Evolutionary conservation across 2,113 vertebrate genomes (phyloP).

Genomic region (Oncorhynchus mykiss): DNA sequence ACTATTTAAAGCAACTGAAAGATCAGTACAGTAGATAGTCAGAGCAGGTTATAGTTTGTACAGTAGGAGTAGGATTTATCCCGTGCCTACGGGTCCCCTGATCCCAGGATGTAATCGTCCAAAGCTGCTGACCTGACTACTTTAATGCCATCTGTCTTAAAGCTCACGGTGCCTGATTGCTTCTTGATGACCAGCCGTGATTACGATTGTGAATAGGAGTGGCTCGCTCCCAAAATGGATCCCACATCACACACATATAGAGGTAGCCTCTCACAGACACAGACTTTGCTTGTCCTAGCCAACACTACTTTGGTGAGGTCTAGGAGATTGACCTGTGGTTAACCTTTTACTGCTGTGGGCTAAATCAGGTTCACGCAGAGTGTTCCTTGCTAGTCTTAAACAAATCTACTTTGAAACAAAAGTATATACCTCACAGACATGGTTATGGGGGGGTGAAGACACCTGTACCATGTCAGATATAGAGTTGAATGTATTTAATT

Average conservation of each 20-base stretch:
- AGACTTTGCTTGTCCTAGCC: neutral
- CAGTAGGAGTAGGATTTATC: neutral
- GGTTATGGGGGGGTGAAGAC: too few relatives aligned
- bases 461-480: too few relatives aligned
- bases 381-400: too few relatives aligned
- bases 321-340: neutral
- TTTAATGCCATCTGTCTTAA: conserved; percentile 53
- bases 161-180: conserved; percentile 47
- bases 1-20: neutral
- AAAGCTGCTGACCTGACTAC: conserved; percentile 53
- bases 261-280: neutral
- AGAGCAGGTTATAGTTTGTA: neutral
- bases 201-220: conserved; percentile 29
- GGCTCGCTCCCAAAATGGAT: conserved; percentile 15
- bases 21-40: neutral
- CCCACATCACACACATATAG: neutral
- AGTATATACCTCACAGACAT: too few relatives aligned
- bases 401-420: too few relatives aligned
- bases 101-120: conserved; percentile 43
- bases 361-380: too few relatives aligned
- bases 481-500: too few relatives aligned
- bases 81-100: conserved; percentile 24
- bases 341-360: neutral
- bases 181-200: conserved; percentile 39
- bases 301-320: neutral